Evolutionary conservation across 2,113 vertebrate species (phyloP).

Genomic region (Benitochromis conjunctus): DNA sequence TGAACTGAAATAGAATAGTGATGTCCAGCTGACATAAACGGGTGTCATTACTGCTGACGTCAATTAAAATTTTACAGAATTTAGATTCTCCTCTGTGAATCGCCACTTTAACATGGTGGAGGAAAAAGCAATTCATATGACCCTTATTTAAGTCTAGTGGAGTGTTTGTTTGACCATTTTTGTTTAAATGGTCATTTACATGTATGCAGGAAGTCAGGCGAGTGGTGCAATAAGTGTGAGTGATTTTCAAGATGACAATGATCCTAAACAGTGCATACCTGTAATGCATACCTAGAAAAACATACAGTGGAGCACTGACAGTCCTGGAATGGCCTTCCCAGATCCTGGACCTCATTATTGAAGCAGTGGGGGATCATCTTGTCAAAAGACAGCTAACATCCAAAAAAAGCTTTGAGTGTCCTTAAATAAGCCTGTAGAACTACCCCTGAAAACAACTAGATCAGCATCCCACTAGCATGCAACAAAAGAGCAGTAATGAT

Average conservation of each 20-base stretch:
- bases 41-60: neutral
- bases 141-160: fast-evolving
- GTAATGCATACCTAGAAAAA: neutral
- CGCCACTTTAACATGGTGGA: neutral
- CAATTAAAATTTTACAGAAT: neutral
- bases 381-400: neutral
- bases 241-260: neutral
- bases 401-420: neutral
- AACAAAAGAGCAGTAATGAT: too few relatives aligned
- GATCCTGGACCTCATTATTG: neutral
- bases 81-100: neutral
- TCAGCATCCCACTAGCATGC: too few relatives aligned
- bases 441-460: too few relatives aligned
- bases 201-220: neutral
- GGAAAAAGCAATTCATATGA: neutral
- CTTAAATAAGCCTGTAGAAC: too few relatives aligned
- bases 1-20: neutral
- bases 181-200: neutral
- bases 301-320: neutral
- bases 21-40: neutral
- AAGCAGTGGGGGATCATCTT: neutral
- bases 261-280: neutral
- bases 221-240: neutral
- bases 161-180: neutral
- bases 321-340: neutral